Conservation (phyloP, 2,888 invertebrate genomes). For the Spodoptera littoralis region DNA sequence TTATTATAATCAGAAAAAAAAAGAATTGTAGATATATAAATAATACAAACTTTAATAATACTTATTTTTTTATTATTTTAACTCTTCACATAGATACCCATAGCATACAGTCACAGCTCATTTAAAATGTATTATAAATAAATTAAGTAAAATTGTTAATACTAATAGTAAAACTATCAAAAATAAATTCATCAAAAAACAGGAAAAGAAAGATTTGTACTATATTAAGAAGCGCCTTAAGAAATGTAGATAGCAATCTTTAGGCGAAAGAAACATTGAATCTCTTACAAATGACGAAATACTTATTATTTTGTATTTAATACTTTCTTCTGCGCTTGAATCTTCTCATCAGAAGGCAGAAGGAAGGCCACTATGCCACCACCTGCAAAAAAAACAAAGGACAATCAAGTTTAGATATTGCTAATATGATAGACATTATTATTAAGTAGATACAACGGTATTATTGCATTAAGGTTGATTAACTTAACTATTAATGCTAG, state of each 20-base stretch:
- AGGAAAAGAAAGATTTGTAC: no score
- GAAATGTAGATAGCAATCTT: no score
- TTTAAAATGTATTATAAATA: neutral
- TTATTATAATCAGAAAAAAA: no score
- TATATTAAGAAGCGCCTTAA: no score
- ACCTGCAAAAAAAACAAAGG: constrained; percentile 67
- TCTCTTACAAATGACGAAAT: neutral
- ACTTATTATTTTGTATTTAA: neutral
- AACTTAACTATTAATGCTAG: no score
- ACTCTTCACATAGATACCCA: neutral
- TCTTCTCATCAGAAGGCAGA: constrained; percentile 69
- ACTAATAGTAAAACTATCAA: neutral
- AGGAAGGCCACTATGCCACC: constrained; percentile 73
- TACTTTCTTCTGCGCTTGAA: constrained; percentile 47
- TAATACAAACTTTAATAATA: constrained; percentile 1
- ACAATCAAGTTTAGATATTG: neutral
- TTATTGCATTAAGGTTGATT: no score
- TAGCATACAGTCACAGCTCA: neutral
- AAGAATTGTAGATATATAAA: neutral
- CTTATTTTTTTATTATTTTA: constrained; percentile 6
- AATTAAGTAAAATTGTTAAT: neutral
- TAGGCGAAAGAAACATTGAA: no score
- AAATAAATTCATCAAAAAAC: neutral
- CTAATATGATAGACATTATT: no score
- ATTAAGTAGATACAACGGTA: no score